Conservation (phyloP, 2,113 vertebrate species). For the Bufo bufo region DNA sequence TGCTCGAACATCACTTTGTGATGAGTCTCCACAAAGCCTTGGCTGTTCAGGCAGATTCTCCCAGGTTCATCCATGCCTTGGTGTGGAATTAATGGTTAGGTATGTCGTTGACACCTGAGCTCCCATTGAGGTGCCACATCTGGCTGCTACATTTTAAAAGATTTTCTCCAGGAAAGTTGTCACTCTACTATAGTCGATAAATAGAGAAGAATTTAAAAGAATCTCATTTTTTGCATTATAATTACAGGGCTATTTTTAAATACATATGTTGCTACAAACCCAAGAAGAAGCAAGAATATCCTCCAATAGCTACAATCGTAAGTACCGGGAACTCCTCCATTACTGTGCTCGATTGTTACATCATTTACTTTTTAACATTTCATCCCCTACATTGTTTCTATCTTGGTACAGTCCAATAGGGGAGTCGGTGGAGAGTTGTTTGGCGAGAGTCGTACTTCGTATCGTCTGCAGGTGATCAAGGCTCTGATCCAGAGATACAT, state of each 20-base stretch:
- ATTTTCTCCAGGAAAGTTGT: not conserved
- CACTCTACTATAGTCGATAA: not conserved
- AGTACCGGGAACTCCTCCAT: constrained; percentile 56
- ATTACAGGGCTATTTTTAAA: constrained; percentile 71
- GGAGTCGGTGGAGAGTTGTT: not conserved
- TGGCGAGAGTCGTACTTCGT: constrained; percentile 68
- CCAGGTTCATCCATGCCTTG: not conserved
- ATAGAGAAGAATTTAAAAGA: not conserved
- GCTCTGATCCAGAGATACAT: constrained; percentile 87
- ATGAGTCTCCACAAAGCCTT: not conserved
- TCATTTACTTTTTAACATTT: too few species aligned
- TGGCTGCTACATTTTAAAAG: not conserved
- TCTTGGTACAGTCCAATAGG: constrained; percentile 18
- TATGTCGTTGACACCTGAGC: not conserved
- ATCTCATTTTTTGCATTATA: too few species aligned
- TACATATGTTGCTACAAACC: constrained; percentile 77
- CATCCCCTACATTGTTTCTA: not conserved
- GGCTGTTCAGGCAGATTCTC: not conserved
- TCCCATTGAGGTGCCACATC: not conserved
- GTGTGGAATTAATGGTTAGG: not conserved
- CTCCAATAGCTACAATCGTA: constrained; percentile 75
- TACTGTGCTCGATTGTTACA: too few species aligned
- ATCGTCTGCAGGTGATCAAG: constrained; percentile 80
- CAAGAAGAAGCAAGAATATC: constrained; percentile 73
- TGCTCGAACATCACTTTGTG: not conserved